Base-by-base conservation (phyloP, 92 coral and sea anemone species). In the Epizoanthus scotinus region DNA sequence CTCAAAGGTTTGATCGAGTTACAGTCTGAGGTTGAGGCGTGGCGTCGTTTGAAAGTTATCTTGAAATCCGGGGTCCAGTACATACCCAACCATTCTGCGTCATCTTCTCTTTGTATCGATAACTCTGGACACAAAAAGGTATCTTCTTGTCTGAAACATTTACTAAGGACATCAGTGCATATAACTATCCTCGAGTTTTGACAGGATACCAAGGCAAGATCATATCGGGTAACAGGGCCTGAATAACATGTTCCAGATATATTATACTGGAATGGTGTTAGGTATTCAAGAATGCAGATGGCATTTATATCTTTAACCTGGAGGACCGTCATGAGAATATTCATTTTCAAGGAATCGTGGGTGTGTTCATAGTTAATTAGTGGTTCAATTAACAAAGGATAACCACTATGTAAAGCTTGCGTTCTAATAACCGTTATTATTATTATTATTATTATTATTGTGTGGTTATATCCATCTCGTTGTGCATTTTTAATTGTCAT, bases 101-200 rank as follows among this genome's bases (percentile, higher is more conserved):
- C 79, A 14, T 68, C 50, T 0, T 49, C 19, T 29, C 67, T 60
- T 21, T 50, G 20, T 2, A 70, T 26, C 0, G 71, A 56, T n/a
- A 72, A n/a, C 8, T 70, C 68, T 17, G 85, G 79, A 52, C 79
- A 82, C 28, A 82, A 47, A 13, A 82, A 17, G 34, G 85, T 82
- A 15, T 44, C 44, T 27, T 70, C 42, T 5, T 70, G 24, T n/a
- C 21, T 31, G 55, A 82, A 70, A 49, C 85, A 82, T 2, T 55
- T 56, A 19, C 18, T 10, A 12, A 82, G 79, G 50, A 56, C 69
- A 13, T 70, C 68, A 24, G 79, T 8, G 0, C 14, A 19, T 0
- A 82, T 6, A 6, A 82, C 54, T 3, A 49, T 68, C 27, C 55
- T 54, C 6, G 70, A 70, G 18, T 82, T 70, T 24, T 66, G 79